Base-by-base conservation (phyloP, 2,888 invertebrate genomes). In the Amphipyra tragopoginis region DNA sequence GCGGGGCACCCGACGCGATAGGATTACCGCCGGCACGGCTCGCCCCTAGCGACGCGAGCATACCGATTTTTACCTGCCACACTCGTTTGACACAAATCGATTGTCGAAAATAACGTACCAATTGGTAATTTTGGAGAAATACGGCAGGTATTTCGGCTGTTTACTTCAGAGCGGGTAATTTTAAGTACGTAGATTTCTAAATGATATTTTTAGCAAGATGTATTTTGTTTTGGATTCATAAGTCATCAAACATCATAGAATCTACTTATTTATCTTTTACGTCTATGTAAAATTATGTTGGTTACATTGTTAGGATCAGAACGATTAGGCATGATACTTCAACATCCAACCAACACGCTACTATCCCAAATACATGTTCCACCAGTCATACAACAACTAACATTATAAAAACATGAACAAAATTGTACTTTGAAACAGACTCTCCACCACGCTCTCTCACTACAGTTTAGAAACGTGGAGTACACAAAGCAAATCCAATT, bases 1-100 rank as follows among this genome's bases (percentile, higher is more conserved):
- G 85, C 77, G 82, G 79, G 82, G 84, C 72, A 71, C 75, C 77
- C 78, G 82, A 68, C 85, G 84, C 87, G 90, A 89, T 89, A 89
- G 90, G 92, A 92, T 92, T 91, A 92, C 87, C 78, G 81, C 76
- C 75, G 80, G 80, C 81, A 75, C 81, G 72, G 72, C 74, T 76
- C 77, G 84, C 88, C 86, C 81, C 82, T 79, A 88, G 89, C 88
- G 77, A 79, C 80, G 76, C 73, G 75, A 79, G 79, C 84, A 77
- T 79, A 76, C 82, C 80, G 81, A 85, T 81, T 85, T 85, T 81
- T 83, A 89, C 90, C 90, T 89, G 90, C 88, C 85, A 82, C 78
- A 77, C 65, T 75, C 75, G 79, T 84, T 84, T 90, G 90, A 90
- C 90, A 87, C 85, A 79, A 85, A 86, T 89, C 90, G 88, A 88